Evolutionary conservation across 2,888 invertebrate species (phyloP).

Genomic region (Melikaiella ostensackeni): DNA sequence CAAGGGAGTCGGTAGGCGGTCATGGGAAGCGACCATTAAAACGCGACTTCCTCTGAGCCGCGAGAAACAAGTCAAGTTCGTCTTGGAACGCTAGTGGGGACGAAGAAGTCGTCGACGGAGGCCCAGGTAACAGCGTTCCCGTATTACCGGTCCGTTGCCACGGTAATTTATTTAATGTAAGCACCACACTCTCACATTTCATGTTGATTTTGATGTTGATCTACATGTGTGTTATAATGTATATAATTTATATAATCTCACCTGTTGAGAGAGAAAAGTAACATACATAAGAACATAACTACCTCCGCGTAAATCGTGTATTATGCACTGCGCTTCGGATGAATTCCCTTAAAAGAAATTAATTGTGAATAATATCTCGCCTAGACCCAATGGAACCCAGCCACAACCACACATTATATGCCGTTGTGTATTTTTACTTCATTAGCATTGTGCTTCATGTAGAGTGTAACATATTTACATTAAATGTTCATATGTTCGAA

Average conservation of each 20-base stretch:
- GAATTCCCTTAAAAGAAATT: constrained; percentile 27
- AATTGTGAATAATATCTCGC: constrained; percentile 35
- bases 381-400: constrained; percentile 13
- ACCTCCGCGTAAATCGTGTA: not conserved
- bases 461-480: not conserved
- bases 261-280: constrained; percentile 14
- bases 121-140: constrained; percentile 72
- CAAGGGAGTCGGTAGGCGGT: constrained; percentile 60
- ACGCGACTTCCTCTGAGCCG: constrained; percentile 61
- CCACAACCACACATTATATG: constrained; percentile 12
- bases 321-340: not conserved
- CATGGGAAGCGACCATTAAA: constrained; percentile 67
- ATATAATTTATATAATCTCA: constrained; percentile 15
- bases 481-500: no score
- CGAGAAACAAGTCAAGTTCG: constrained; percentile 63
- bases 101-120: constrained; percentile 46
- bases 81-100: constrained; percentile 46
- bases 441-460: constrained; percentile 15
- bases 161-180: constrained; percentile 72
- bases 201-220: constrained; percentile 25
- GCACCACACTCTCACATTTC: constrained; percentile 56
- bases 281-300: not conserved
- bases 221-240: not conserved
- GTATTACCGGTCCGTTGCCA: constrained; percentile 71
- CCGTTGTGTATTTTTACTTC: constrained; percentile 33